Percentiles rank a stretch among this genome's conserved stretches.
These are phyloP conservation scores for Cryptotis parvus DNA, from an alignment of 2,113 vertebrate genomes.

Conservation along the genomic window DNA sequence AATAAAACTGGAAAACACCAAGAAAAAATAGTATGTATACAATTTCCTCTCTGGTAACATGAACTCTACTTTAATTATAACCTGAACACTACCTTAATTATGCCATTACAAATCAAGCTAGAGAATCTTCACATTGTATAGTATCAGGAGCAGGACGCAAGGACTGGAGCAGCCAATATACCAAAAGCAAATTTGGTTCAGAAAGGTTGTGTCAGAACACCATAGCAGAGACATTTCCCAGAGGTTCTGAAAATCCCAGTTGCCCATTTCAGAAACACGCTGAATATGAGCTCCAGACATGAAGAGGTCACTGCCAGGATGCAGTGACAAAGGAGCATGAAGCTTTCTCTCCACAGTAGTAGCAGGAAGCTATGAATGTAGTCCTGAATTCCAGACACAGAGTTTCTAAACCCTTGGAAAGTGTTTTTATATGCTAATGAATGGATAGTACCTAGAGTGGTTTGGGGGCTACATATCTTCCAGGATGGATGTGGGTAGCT, in stretches of 20 bases:
- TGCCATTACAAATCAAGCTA: not conserved
- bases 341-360: not conserved
- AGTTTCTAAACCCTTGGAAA: not conserved
- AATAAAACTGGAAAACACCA: no score
- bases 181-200: not conserved
- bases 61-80: not conserved
- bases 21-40: constrained; percentile 34
- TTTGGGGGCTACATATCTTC: not conserved
- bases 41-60: not conserved
- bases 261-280: not conserved
- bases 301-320: not conserved
- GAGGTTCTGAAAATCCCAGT: not conserved
- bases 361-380: not conserved
- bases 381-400: not conserved
- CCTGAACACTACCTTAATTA: not conserved
- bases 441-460: not conserved
- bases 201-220: not conserved
- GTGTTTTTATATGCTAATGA: not conserved
- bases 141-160: not conserved
- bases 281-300: not conserved
- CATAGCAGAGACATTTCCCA: not conserved
- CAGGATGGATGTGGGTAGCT: not conserved
- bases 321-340: not conserved
- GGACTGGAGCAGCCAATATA: not conserved
- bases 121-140: constrained; percentile 19